Evolutionary conservation across 2,797 vertebrate species (phyloP), one percentile per base, ranked within the genome.

Genomic region (Myripristis jacobus): DNA sequence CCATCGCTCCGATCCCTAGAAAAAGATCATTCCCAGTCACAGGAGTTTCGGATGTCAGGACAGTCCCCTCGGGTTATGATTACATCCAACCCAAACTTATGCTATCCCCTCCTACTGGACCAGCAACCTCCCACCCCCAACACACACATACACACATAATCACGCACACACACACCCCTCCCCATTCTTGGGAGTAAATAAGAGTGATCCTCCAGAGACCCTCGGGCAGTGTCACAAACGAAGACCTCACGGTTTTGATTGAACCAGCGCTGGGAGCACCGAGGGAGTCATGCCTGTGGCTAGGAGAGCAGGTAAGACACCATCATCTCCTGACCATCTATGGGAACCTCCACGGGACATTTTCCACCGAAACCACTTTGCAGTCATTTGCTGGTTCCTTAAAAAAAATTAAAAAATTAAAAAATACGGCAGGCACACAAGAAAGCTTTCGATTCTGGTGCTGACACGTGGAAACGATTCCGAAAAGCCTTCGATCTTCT

Each of bases 231-330:
- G 65, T 71, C 67, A 7, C 66, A 47, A 70, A 11, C 48, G 69
- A 57, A 57, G 80, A 81, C 44, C 48, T 34, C 27, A 52, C 48
- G 12, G 24, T 11, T 29, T 60, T 54, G 50, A 87, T 64, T 84
- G 82, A 56, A 80, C 21, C 67, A 41, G 55, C 63, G 4, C 63
- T 0, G 27, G 10, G 18, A 77, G 25, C 77, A 51, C 59, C 61
- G 70, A 78, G 29, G 79, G 77, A 89, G 77, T 71, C 88, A 93
- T 93, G 92, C 87, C 92, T 2, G 92, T 83, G 11, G 84, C 85
- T 18, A 92, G 79, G 81, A 94, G 88, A 92, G 57, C 83, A 86
- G 94, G 94, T 94, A 93, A 52, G 89, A 58, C 3, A 15, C 6
- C 46, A 15, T 2, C 38, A 9, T 61, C 6, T 62, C 36, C 73